A percentile compares a stretch with the other conserved stretches of the same genome.
These are phyloP conservation scores for Cheilosia pagana DNA, from an alignment of 2,888 invertebrate species.

Conservation along the genomic window DNA sequence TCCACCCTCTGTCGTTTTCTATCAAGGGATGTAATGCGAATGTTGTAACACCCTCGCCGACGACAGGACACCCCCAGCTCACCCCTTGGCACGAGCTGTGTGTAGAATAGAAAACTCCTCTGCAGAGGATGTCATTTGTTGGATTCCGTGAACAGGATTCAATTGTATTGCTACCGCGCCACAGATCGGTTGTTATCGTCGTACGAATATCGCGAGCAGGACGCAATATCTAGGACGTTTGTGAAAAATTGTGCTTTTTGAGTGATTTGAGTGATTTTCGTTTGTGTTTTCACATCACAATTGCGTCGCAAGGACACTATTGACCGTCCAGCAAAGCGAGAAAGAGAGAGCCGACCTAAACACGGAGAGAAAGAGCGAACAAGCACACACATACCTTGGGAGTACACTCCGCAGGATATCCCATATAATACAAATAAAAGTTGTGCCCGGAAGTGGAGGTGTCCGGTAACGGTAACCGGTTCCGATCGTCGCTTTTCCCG, in stretches of 20 bases:
- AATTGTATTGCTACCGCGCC: slow-evolving; percentile 83
- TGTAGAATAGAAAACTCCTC: slow-evolving; percentile 23
- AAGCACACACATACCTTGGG: slow-evolving; percentile 52
- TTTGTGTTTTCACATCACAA: not conserved
- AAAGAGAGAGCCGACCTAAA: slow-evolving; percentile 25
- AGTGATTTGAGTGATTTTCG: slow-evolving; percentile 51
- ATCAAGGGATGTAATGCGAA: slow-evolving; percentile 31
- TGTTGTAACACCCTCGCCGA: slow-evolving; percentile 45
- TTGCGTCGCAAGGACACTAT: slow-evolving; percentile 13
- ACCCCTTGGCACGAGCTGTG: slow-evolving; percentile 24
- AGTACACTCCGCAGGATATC: slow-evolving; percentile 71
- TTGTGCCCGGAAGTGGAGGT: slow-evolving; percentile 83
- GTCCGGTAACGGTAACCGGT: slow-evolving; percentile 85
- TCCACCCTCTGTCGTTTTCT: slow-evolving; percentile 50
- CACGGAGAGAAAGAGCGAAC: slow-evolving; percentile 50
- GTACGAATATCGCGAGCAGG: slow-evolving; percentile 51
- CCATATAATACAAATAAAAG: slow-evolving; percentile 79
- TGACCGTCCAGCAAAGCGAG: not conserved
- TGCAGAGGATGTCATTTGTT: slow-evolving; percentile 74
- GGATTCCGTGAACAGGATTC: slow-evolving; percentile 81
- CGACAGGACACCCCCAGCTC: slow-evolving; percentile 28
- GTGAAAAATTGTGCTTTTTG: slow-evolving; percentile 51
- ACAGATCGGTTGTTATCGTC: slow-evolving; percentile 83
- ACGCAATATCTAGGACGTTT: slow-evolving; percentile 19
- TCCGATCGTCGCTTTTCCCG: slow-evolving; percentile 84